Evolutionary conservation across 2,888 invertebrate genomes (phyloP), one percentile per base, ranked within the genome.

Genomic region (Campoletis raptor): DNA sequence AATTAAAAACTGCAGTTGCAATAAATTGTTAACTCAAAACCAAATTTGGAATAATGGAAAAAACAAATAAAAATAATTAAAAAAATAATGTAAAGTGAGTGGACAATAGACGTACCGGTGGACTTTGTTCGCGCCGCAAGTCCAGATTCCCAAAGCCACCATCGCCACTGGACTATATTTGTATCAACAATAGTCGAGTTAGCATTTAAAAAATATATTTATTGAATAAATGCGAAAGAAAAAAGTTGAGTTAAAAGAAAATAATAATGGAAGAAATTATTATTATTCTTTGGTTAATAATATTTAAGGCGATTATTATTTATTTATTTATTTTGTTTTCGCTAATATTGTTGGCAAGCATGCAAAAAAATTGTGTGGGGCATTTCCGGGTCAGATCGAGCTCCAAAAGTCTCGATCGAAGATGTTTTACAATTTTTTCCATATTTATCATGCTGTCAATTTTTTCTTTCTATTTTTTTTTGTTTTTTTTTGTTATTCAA

Each of bases 81-180:
- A 69, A 81, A 78, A 74, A 69, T 64, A 73, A 74, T 76, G 67
- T 15, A 61, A 81, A 70, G 45, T 15, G 85, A 85, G 76, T 77
- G 40, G 12, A 74, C 48, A 40, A 77, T 88, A 92, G 12, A 94
- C 94, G 89, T 94, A 94, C 94, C 94, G 94, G 93, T 89, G 92
- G 92, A 91, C 91, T 93, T 94, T 92, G 92, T 89, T 93, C 94
- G 86, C 92, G 94, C 92, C 90, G 93, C 89, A 92, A 90, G 91
- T 94, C 94, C 93, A 94, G 92, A 89, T 93, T 93, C 90, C 93
- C 92, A 90, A 94, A 94, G 92, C 93, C 94, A 93, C 93, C 93
- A 90, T 94, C 94, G 92, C 93, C 94, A 94, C 92, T 93, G 91
- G 94, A 93, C 94, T 94, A 93, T 90, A 89, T 87, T 40, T 64